Evolutionary conservation across 2,888 invertebrate species (phyloP).

Genomic region (Leucophenga maculata): DNA sequence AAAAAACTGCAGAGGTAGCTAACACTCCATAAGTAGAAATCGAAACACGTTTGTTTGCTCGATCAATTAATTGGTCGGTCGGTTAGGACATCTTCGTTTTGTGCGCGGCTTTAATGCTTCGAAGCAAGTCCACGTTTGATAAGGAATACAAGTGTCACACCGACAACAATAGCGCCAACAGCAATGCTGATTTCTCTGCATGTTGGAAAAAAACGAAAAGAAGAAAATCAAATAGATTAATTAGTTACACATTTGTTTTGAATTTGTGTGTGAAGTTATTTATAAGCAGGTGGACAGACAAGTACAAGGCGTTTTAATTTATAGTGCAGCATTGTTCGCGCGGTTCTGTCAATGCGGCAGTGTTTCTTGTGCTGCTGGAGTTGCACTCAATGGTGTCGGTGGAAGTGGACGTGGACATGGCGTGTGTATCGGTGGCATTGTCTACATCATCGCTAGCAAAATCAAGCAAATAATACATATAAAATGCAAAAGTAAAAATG

Average conservation of each 20-base stretch:
- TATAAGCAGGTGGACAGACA: constrained; percentile 16
- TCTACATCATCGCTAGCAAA: constrained; percentile 20
- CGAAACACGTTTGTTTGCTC: no score
- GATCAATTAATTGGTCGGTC: no score
- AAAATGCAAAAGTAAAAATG: constrained; percentile 34
- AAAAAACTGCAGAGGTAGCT: no score
- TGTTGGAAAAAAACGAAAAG: constrained; percentile 15
- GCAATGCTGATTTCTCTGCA: constrained; percentile 62
- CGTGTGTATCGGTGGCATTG: constrained; percentile 15
- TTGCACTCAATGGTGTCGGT: constrained; percentile 34
- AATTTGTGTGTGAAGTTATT: not conserved
- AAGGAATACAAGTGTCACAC: constrained; percentile 58
- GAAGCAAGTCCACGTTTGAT: constrained; percentile 51
- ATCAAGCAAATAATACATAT: constrained; percentile 31
- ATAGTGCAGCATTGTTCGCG: constrained; percentile 58
- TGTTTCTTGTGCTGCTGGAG: constrained; percentile 29
- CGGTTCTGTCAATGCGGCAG: constrained; percentile 29
- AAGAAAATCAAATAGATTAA: not conserved
- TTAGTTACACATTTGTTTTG: constrained; percentile 4
- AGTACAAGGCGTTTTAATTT: constrained; percentile 38
- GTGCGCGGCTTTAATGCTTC: constrained; percentile 33
- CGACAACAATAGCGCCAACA: constrained; percentile 61
- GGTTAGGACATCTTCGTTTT: not conserved
- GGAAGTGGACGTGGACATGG: constrained; percentile 43
- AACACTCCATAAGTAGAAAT: no score